Base-by-base conservation (phyloP, 1,140 invertebrate genomes). In the Drosophila yakuba region DNA sequence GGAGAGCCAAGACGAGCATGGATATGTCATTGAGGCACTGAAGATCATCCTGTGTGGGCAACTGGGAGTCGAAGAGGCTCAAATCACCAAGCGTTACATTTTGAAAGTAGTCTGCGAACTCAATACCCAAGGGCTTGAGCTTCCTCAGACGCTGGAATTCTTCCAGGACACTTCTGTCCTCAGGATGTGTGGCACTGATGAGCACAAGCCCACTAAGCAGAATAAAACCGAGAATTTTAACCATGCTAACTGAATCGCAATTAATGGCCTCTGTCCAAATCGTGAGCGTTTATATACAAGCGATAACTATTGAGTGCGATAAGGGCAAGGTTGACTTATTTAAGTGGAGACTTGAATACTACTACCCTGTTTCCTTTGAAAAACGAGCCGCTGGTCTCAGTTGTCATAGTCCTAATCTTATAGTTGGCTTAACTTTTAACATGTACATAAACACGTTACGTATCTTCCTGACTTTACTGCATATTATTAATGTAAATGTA, bases 71-170 rank as follows among this genome's bases (percentile, higher is more conserved):
- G 5, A 35, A 14, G 10, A 36, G n/a, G 10, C 20, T 39, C 28
- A 61, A 35, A 0, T 62, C 67, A 0, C 17, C 60, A 17, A 25
- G n/a, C 15, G 50, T 32, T 57, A 11, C 47, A 36, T 35, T 80
- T 11, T 3, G 11, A 1, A 58, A 85, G 11, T 74, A 41, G 1
- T 78, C n/a, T 0, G 11, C 36, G 17, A 80, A 77, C 41, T 80
- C 67, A 0, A 41, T 7, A 25, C 55, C 47, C n/a, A 84, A 36
- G 0, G 55, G 17, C 7, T 41, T 55, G 1, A 77, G 23, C 4
- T 63, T 5, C 5, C 41, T 52, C 0, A 71, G 15, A 6, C 35
- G 14, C 11, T 59, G 25, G 4, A 56, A 62, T 15, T 61, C 32
- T 15, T 50, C 8, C 2, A 39, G 35, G 3, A 47, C 4, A 28